Evolutionary conservation across 2,888 invertebrate species (phyloP).

Genomic region (Lasiommata megera): DNA sequence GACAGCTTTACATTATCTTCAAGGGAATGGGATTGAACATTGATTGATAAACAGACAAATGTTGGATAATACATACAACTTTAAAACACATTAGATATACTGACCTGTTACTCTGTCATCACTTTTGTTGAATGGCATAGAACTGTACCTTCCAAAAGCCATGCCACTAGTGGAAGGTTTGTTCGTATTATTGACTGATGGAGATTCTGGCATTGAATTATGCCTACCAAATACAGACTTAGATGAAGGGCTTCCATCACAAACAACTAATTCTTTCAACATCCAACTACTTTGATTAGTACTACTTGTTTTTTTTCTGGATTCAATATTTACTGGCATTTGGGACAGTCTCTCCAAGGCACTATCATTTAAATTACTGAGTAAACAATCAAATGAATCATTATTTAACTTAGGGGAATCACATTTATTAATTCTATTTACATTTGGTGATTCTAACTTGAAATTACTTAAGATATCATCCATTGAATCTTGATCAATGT

Average conservation of each 20-base stretch:
- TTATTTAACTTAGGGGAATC: slow-evolving; percentile 57
- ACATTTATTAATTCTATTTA: slow-evolving; percentile 50
- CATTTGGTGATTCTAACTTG: slow-evolving; percentile 58
- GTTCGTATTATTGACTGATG: slow-evolving; percentile 47
- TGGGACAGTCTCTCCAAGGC: slow-evolving; percentile 66
- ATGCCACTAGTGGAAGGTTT: slow-evolving; percentile 67
- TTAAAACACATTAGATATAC: not conserved
- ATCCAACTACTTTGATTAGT: slow-evolving; percentile 46
- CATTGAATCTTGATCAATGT: slow-evolving; percentile 66
- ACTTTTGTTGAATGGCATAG: slow-evolving; percentile 69
- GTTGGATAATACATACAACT: not conserved
- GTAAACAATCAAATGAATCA: slow-evolving; percentile 73
- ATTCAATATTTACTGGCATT: slow-evolving; percentile 50
- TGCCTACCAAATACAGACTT: slow-evolving; percentile 62
- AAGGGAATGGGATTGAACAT: too few relatives aligned
- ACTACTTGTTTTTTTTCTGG: slow-evolving; percentile 35
- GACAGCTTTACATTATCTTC: too few relatives aligned
- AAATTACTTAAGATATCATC: slow-evolving; percentile 64
- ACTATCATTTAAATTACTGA: slow-evolving; percentile 72
- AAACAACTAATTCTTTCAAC: slow-evolving; percentile 50
- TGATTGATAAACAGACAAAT: too few relatives aligned
- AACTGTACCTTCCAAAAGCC: slow-evolving; percentile 65
- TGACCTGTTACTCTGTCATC: slow-evolving; percentile 43
- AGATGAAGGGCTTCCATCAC: slow-evolving; percentile 56
- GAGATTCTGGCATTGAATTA: slow-evolving; percentile 75